phyloP scores from a whole-genome alignment of 2,888 invertebrate species.

The Metalampra italica region DNA sequence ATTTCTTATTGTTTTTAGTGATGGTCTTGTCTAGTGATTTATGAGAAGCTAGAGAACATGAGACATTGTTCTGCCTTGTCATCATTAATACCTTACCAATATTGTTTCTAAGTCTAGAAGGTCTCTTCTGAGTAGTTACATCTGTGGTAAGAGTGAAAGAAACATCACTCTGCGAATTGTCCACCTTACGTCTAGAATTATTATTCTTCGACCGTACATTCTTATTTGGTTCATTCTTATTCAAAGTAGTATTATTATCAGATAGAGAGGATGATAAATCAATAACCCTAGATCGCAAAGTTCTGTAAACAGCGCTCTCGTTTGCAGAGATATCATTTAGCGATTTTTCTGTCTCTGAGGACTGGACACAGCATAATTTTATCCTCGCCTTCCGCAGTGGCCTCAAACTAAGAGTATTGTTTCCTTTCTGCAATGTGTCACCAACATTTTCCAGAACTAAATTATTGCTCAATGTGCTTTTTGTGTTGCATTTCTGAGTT shows the following conservation, averaged over 20 bases:
- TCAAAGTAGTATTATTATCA: background rate
- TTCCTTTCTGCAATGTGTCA: background rate
- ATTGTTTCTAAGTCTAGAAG: background rate
- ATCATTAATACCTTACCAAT: background rate
- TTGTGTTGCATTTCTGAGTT: no score
- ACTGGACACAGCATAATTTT: no score
- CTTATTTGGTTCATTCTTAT: background rate
- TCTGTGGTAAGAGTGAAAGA: constrained; percentile 7
- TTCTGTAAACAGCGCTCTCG: background rate
- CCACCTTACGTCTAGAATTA: background rate
- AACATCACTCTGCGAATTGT: constrained; percentile 2
- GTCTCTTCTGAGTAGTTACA: no score
- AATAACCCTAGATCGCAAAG: background rate
- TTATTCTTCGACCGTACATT: background rate
- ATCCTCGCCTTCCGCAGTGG: no score
- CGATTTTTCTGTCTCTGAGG: no score
- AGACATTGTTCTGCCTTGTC: constrained; percentile 3
- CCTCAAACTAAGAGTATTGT: background rate
- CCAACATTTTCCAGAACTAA: no score
- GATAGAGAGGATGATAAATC: background rate
- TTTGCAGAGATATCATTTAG: background rate
- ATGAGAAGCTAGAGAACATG: constrained; percentile 1
- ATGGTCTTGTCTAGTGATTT: background rate
- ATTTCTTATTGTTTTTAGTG: background rate
- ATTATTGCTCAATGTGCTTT: no score